Percentiles rank a stretch among this genome's conserved stretches.
phyloP scores from a whole-genome alignment of 2,888 invertebrate species.

The Drosophila koepferae region DNA sequence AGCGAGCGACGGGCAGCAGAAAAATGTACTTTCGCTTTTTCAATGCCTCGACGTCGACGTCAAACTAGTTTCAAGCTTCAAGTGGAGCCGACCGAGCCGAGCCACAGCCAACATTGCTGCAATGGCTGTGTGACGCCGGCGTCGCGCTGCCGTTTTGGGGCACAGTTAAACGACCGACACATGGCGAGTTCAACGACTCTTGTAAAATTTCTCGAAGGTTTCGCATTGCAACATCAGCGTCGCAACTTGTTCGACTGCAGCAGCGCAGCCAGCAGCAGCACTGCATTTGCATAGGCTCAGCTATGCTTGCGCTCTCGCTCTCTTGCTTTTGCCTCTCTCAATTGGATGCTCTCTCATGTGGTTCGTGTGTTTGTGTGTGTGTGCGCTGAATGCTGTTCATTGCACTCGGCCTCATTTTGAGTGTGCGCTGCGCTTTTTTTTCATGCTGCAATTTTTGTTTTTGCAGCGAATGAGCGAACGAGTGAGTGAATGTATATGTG shows the following conservation, averaged over 20 bases:
- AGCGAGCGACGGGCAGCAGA: slow-evolving; percentile 39
- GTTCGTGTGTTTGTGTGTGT: neutral
- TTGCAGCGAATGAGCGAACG: slow-evolving; percentile 40
- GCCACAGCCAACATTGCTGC: slow-evolving; percentile 72
- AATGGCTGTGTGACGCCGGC: slow-evolving; percentile 49
- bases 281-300: slow-evolving; percentile 68
- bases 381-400: slow-evolving; percentile 83
- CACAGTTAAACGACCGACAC: slow-evolving; percentile 67
- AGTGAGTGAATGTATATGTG: neutral
- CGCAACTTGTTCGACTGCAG: slow-evolving; percentile 70
- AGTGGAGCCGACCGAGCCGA: slow-evolving; percentile 51
- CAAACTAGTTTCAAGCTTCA: slow-evolving; percentile 76
- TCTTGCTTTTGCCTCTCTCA: slow-evolving; percentile 3
- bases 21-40: slow-evolving; percentile 85
- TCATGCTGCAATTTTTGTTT: slow-evolving; percentile 62
- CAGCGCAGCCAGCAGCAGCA: slow-evolving; percentile 18
- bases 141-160: slow-evolving; percentile 54
- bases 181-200: slow-evolving; percentile 83
- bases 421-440: slow-evolving; percentile 54
- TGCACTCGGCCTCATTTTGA: slow-evolving; percentile 83
- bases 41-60: slow-evolving; percentile 84
- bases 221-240: slow-evolving; percentile 77
- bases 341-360: slow-evolving; percentile 26
- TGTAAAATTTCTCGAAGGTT: slow-evolving; percentile 84
- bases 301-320: slow-evolving; percentile 9